Conservation (phyloP, 2,797 vertebrate species). For the Neosilurus hyrtlii region DNA sequence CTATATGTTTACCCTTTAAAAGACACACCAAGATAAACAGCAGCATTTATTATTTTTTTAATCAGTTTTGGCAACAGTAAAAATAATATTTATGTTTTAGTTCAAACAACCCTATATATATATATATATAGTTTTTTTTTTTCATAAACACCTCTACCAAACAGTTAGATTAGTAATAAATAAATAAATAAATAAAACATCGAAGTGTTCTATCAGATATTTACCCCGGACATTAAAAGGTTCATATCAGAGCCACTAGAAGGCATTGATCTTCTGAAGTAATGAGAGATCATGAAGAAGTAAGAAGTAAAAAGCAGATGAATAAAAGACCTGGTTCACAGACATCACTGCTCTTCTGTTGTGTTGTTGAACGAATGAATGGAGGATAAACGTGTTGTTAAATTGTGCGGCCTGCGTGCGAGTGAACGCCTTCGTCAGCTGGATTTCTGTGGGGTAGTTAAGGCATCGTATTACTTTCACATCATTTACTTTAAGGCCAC, state of each 20-base stretch:
- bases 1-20: no score
- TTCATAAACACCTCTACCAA: no score
- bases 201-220: no score
- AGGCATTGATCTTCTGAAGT: conserved; percentile 25
- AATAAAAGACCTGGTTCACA: conserved; percentile 60
- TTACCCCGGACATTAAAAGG: no score
- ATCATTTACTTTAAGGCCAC: conserved; percentile 50
- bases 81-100: no score
- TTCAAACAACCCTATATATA: no score
- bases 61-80: no score
- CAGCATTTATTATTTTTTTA: no score
- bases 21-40: no score
- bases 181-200: no score
- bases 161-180: no score
- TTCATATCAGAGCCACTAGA: conserved; percentile 49
- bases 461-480: conserved; percentile 46
- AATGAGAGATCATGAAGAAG: conserved; percentile 44
- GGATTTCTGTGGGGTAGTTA: conserved; percentile 55
- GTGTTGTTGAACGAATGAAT: conserved; percentile 79
- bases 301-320: conserved; percentile 44
- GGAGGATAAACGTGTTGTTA: conserved; percentile 80
- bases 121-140: no score
- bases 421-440: conserved; percentile 63
- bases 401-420: conserved; percentile 65
- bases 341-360: conserved; percentile 69